Percentiles rank a stretch among this genome's conserved stretches.
These are phyloP conservation scores for Neoseiulus cucumeris DNA, from an alignment of 1,140 invertebrate species.

Conservation along the genomic window DNA sequence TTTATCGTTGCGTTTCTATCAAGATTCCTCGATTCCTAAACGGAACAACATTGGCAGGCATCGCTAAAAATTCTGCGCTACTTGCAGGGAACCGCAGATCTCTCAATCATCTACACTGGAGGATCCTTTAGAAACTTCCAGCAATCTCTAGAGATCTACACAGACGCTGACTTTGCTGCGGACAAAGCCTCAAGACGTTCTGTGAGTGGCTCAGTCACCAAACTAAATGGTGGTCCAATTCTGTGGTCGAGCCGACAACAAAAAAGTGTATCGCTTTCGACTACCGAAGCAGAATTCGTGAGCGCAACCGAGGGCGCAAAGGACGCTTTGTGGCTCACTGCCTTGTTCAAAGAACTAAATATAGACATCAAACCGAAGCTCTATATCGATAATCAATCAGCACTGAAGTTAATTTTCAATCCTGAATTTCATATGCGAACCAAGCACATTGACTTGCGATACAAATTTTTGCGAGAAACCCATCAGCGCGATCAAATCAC, in stretches of 20 bases:
- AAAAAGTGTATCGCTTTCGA: too few relatives aligned
- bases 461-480: too few relatives aligned
- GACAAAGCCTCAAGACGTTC: too few relatives aligned
- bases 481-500: too few relatives aligned
- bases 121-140: not conserved
- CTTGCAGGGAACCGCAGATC: not conserved
- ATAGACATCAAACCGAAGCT: slow-evolving; percentile 17
- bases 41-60: not conserved
- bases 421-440: slow-evolving; percentile 25
- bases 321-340: too few relatives aligned
- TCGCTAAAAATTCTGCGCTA: not conserved
- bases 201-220: not conserved
- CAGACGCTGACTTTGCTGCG: not conserved
- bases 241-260: not conserved
- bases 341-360: too few relatives aligned
- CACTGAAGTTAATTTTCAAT: slow-evolving; percentile 24
- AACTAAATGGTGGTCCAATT: not conserved
- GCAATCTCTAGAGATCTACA: not conserved
- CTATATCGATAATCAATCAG: slow-evolving; percentile 23
- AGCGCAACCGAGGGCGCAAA: too few relatives aligned
- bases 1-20: not conserved
- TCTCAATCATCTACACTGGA: not conserved
- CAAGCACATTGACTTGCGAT: too few relatives aligned
- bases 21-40: not conserved
- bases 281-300: not conserved